Conservation (phyloP, 2,113 vertebrate genomes). For the Equus quagga region DNA sequence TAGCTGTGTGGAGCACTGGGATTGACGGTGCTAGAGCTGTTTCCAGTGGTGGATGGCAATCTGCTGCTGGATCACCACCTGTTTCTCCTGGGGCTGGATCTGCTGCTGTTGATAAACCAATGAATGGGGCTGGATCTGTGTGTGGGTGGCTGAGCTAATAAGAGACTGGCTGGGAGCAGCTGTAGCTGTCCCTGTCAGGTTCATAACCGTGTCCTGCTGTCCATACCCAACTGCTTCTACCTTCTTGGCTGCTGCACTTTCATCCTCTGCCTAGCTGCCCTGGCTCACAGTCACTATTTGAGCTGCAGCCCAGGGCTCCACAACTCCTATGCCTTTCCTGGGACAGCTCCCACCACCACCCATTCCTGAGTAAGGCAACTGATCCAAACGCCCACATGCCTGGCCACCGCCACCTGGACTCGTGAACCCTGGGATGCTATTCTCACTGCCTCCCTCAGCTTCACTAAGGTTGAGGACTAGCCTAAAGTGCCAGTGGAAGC, state of each 20-base stretch:
- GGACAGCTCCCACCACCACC: constrained; percentile 72
- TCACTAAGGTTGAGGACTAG: constrained; percentile 86
- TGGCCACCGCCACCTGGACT: constrained; percentile 81
- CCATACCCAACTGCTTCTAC: constrained; percentile 78
- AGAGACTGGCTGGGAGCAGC: constrained; percentile 88
- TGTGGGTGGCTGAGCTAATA: constrained; percentile 89
- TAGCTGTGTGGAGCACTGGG: constrained; percentile 80
- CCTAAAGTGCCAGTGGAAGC: constrained; percentile 73
- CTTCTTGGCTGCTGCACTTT: constrained; percentile 85
- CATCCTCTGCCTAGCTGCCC: constrained; percentile 87
- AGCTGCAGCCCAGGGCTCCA: constrained; percentile 83
- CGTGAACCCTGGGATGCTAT: constrained; percentile 75
- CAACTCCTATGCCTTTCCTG: constrained; percentile 85
- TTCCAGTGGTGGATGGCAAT: constrained; percentile 90
- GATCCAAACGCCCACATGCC: constrained; percentile 74
- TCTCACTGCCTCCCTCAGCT: constrained; percentile 76
- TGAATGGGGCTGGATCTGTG: constrained; percentile 88
- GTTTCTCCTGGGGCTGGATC: constrained; percentile 89
- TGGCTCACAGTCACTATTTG: constrained; percentile 86
- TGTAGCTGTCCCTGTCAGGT: constrained; percentile 86
- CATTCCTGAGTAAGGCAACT: constrained; percentile 61
- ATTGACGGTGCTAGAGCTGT: constrained; percentile 88
- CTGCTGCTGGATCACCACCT: constrained; percentile 89
- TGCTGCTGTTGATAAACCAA: constrained; percentile 90
- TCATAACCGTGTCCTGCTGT: constrained; percentile 87